phyloP scores from a whole-genome alignment of 2,797 vertebrate genomes.

The Cossypha polioptera region DNA sequence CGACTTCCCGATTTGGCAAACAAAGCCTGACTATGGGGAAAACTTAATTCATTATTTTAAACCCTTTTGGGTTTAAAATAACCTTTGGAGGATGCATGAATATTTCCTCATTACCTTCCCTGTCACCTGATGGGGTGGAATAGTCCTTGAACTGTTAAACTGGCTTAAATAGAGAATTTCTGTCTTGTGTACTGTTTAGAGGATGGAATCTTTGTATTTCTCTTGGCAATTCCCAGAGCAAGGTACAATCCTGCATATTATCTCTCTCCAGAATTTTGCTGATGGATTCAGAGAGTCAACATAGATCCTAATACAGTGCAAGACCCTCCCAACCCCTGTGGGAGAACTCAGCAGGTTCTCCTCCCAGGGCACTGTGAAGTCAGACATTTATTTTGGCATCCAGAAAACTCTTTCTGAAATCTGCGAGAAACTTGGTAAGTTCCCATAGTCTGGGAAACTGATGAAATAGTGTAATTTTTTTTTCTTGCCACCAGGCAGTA shows the following conservation, averaged over 20 bases:
- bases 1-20: conserved; percentile 7
- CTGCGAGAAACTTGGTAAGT: background rate
- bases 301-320: background rate
- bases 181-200: background rate
- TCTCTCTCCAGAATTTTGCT: background rate
- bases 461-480: background rate
- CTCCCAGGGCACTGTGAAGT: conserved; percentile 12
- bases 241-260: conserved; percentile 11
- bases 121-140: background rate
- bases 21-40: background rate
- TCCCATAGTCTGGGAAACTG: background rate
- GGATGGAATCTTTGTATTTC: background rate
- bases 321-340: background rate
- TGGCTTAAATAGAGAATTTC: background rate
- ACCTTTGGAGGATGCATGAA: background rate
- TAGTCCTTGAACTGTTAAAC: background rate
- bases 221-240: background rate
- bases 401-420: conserved; percentile 4
- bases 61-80: background rate
- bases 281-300: background rate
- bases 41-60: background rate
- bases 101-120: background rate
- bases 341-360: background rate
- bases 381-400: conserved; percentile 54
- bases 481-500: background rate